Conservation (phyloP, 2,113 vertebrate genomes). For the Syngnathoides biaculeatus region DNA sequence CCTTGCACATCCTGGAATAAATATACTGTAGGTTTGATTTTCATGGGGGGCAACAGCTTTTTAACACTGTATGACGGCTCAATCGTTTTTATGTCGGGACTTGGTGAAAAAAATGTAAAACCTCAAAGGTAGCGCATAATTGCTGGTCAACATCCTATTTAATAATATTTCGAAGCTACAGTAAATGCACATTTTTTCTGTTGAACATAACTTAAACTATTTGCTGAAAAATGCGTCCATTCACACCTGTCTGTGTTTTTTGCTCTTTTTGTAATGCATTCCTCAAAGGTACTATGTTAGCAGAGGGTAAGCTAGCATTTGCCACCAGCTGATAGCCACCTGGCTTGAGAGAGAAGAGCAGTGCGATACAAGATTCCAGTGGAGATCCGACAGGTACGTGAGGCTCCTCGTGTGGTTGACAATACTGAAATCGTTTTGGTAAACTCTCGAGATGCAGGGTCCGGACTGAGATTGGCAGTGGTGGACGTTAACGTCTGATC, state of each 20-base stretch:
- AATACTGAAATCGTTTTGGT: background rate
- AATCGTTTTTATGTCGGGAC: too few species aligned
- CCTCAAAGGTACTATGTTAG: background rate
- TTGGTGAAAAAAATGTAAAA: too few species aligned
- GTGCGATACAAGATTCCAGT: background rate
- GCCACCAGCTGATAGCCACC: background rate
- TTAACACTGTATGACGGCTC: background rate
- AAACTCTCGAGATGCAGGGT: too few species aligned
- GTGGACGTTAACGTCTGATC: too few species aligned
- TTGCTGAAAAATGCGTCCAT: too few species aligned
- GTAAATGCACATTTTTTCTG: too few species aligned
- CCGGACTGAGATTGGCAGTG: too few species aligned
- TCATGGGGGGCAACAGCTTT: constrained; percentile 32
- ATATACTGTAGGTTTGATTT: background rate
- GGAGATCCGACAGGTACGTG: too few species aligned
- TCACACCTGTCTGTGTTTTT: too few species aligned
- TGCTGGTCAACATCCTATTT: background rate
- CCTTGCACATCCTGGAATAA: constrained; percentile 20
- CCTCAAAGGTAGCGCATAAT: background rate
- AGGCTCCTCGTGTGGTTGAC: background rate
- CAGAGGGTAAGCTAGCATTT: background rate
- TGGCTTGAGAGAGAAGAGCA: background rate
- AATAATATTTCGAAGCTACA: too few species aligned
- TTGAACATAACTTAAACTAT: too few species aligned
- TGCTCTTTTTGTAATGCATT: too few species aligned